Evolutionary conservation across 2,797 vertebrate genomes (phyloP), one percentile per base, ranked within the genome.

Genomic region (Lepus townsendii): DNA sequence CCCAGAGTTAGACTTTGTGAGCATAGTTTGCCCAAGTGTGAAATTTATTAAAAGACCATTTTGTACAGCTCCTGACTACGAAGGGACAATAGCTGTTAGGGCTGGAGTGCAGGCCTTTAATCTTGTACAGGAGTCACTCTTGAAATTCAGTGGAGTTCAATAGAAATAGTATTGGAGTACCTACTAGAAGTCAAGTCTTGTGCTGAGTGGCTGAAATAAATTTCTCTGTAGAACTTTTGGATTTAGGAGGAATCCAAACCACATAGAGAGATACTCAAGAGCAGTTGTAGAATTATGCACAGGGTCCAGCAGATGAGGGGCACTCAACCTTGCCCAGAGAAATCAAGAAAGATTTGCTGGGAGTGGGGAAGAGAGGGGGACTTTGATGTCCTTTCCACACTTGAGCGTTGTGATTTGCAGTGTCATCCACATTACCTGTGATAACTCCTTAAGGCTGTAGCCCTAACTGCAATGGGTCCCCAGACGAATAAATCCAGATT

Each of bases 161-260:
- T n/a, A 80, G 24, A 84, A 90, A 13, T 52, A 2, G 52, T 50
- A 63, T 1, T 71, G 5, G 62, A 62, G 17, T 35, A 54, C 52
- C 72, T 38, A 30, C 42, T n/a, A 24, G 50, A 83, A 94, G 71
- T 8, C 54, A 80, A 69, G 57, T 60, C 30, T 30, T n/a, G 54
- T 26, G 71, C 47, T 82, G 54, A 68, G 47, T 35, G 30, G 35
- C 38, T 73, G 32, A 52, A 66, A 78, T 82, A 69, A 3, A 26
- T 38, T 73, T 72, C 62, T 27, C 26, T 35, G 17, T 60, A 30
- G 13, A 32, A n/a, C 13, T 54, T 84, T 54, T 71, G 27, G 32
- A 47, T 66, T 85, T 32, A 79, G 83, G 30, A 96, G 42, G 60
- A 47, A 60, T 96, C 83, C 71, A 95, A 82, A 82, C n/a, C 77